These are phyloP conservation scores for Hirundo rustica DNA, from an alignment of 2,797 vertebrate species.

Conservation along the genomic window DNA sequence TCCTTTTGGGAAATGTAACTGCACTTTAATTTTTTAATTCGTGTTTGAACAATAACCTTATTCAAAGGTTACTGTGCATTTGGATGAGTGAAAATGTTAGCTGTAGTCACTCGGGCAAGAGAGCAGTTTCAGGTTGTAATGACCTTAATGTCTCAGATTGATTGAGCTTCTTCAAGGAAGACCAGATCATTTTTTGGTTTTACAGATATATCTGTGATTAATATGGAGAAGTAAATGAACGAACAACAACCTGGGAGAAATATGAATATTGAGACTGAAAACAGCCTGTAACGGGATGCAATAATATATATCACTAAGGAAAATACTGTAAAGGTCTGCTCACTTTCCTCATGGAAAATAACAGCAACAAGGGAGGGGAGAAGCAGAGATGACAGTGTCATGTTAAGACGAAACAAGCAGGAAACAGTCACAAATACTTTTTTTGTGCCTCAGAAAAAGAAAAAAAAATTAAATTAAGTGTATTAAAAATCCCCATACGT, in stretches of 20 bases:
- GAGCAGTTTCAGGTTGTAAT: neutral
- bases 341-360: neutral
- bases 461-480: neutral
- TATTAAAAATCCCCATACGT: neutral
- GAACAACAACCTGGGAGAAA: neutral
- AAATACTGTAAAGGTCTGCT: neutral
- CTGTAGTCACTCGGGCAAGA: neutral
- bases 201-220: neutral
- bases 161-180: neutral
- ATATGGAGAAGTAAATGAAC: neutral
- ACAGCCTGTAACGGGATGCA: neutral
- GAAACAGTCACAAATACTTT: neutral
- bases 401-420: neutral
- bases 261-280: neutral
- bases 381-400: neutral
- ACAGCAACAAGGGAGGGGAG: neutral
- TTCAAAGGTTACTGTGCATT: neutral
- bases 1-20: neutral
- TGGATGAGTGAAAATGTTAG: neutral
- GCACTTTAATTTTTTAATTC: neutral
- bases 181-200: neutral
- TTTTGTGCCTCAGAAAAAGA: neutral
- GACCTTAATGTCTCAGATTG: neutral
- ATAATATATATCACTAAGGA: neutral
- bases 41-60: neutral